phyloP scores from a whole-genome alignment of 2,113 vertebrate genomes.

The Colistium nudipinnis region DNA sequence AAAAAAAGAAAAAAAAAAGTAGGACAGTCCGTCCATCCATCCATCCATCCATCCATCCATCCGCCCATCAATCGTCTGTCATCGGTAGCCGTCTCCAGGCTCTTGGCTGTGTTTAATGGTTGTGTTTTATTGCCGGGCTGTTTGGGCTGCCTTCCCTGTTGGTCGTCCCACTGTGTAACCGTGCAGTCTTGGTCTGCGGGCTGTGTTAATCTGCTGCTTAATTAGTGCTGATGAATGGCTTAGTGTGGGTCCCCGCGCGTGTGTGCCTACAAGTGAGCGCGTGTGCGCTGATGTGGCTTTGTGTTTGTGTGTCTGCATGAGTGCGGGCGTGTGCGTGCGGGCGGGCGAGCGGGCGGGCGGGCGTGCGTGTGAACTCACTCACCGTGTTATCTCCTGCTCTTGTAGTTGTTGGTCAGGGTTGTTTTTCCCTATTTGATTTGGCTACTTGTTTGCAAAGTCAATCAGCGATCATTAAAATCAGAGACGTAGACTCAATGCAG shows the following conservation, averaged over 20 bases:
- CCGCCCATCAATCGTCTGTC: slow-evolving; percentile 50
- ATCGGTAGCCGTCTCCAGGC: slow-evolving; percentile 48
- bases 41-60: slow-evolving; percentile 50
- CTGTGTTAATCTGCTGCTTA: slow-evolving; percentile 81
- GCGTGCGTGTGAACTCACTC: slow-evolving; percentile 25
- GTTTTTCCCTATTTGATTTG: slow-evolving; percentile 26
- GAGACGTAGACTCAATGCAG: slow-evolving; percentile 49
- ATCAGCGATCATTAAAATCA: slow-evolving; percentile 68
- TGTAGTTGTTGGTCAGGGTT: slow-evolving; percentile 20
- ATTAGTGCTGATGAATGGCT: slow-evolving; percentile 81
- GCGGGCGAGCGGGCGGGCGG: background rate
- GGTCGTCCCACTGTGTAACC: slow-evolving; percentile 65
- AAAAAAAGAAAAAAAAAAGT: slow-evolving; percentile 68
- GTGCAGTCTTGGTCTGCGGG: slow-evolving; percentile 69
- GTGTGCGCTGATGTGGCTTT: slow-evolving; percentile 7
- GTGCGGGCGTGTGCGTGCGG: background rate
- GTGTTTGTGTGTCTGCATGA: slow-evolving; percentile 13
- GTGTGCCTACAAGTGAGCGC: background rate
- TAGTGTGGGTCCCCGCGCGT: slow-evolving; percentile 25
- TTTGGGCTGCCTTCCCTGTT: slow-evolving; percentile 54
- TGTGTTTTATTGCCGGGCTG: slow-evolving; percentile 67
- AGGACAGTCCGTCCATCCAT: slow-evolving; percentile 50
- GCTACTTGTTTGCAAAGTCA: slow-evolving; percentile 34
- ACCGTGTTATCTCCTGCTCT: slow-evolving; percentile 42
- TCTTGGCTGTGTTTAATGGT: slow-evolving; percentile 71